phyloP scores from a whole-genome alignment of 2,888 invertebrate species.

The Teleogryllus oceanicus region DNA sequence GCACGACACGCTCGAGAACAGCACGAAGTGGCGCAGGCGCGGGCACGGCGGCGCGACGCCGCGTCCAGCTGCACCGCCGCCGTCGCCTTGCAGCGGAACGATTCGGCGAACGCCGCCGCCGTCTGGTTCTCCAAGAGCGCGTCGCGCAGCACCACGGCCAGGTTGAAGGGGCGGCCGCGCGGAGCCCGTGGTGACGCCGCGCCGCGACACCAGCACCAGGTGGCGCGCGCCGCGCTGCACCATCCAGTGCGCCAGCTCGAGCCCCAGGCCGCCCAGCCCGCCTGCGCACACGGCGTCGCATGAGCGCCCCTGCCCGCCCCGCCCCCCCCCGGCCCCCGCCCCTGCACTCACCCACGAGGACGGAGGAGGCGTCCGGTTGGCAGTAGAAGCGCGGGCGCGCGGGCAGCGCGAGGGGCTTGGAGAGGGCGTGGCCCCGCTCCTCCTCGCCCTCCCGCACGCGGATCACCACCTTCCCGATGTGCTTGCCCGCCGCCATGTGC shows the following conservation, averaged over 20 bases:
- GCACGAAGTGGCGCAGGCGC: slow-evolving; percentile 41
- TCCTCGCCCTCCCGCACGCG: slow-evolving; percentile 38
- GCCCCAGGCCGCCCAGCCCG: slow-evolving; percentile 57
- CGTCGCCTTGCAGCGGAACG: slow-evolving; percentile 73
- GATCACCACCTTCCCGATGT: slow-evolving; percentile 69
- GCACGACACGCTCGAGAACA: slow-evolving; percentile 68
- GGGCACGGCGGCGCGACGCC: slow-evolving; percentile 59
- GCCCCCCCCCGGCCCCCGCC: slow-evolving; percentile 41
- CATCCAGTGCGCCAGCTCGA: slow-evolving; percentile 54
- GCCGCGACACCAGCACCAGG: neutral
- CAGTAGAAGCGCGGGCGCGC: neutral
- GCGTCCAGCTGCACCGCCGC: slow-evolving; percentile 76
- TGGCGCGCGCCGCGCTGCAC: slow-evolving; percentile 42
- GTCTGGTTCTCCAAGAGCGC: slow-evolving; percentile 75
- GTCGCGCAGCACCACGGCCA: slow-evolving; percentile 74
- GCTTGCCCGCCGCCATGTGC: slow-evolving; percentile 65
- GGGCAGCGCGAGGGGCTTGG: slow-evolving; percentile 43
- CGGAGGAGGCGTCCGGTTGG: neutral
- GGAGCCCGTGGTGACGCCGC: neutral
- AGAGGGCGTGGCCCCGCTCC: slow-evolving; percentile 47
- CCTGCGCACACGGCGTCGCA: slow-evolving; percentile 35
- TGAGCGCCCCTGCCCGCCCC: slow-evolving; percentile 52
- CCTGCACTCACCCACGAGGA: slow-evolving; percentile 37
- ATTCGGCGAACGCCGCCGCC: slow-evolving; percentile 62
- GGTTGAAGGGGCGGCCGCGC: slow-evolving; percentile 85